Base-by-base conservation (phyloP, 2,113 vertebrate species). In the Tricholaema leucomelas region DNA sequence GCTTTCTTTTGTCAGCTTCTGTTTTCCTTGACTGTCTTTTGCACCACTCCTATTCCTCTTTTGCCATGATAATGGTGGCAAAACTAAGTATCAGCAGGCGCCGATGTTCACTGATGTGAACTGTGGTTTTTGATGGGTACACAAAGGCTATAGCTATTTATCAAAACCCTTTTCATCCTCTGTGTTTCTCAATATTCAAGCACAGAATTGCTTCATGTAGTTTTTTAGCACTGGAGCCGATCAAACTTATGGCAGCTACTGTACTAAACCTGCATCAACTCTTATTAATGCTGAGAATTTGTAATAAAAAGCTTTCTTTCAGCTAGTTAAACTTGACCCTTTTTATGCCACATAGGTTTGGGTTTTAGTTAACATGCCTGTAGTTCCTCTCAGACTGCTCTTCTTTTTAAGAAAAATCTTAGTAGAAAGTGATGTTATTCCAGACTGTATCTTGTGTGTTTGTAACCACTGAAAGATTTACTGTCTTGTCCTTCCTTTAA, bases 211-310 rank as follows among this genome's bases (percentile, higher is more conserved):
- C 67, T 88, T 86, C 55, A 85, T 72, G 25, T 93, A 87, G 86
- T 65, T 33, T 96, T 96, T 91, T 87, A 95, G 92, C 59, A 30
- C 79, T 96, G 90, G 67, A 80, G 74, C 69, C 92, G 81, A 87
- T 95, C 24, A 81, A 17, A 70, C 31, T 88, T 87, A 69, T 2
- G 36, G 61, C 73, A 82, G 10, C 19, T 71, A 40, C 40, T 50
- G 8, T 40, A 36, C 58, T 61, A 73, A 93, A 50, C 3, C 17
- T 6, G 4, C 55, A 28, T 8, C n/a, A 17, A 3, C 58, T 81
- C 81, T 46, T 88, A 2, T 44, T 74, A 70, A 72, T 42, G 3
- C 21, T 81, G 44, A 65, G 30, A 35, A 54, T 79, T 72, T 72
- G 21, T 58, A 35, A 21, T 38, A 36, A 58, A 81, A 78, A n/a